Conservation (phyloP, 2,113 vertebrate species). For the Serilophus lunatus region DNA sequence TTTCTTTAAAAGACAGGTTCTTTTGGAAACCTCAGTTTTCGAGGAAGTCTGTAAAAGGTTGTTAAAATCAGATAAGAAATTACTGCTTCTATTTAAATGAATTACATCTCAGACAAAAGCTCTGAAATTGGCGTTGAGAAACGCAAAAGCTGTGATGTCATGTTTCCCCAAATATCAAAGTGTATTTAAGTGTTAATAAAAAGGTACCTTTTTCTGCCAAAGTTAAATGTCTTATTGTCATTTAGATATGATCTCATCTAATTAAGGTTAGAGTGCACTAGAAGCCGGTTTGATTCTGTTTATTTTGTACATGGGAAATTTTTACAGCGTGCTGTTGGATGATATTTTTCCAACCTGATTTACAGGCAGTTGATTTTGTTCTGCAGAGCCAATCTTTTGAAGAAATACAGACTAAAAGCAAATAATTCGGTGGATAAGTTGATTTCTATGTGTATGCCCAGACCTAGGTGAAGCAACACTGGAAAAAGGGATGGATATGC, state of each 20-base stretch:
- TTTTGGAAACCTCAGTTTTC: neutral
- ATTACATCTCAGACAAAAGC: neutral
- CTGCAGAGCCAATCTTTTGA: neutral
- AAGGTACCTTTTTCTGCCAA: neutral
- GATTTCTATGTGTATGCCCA: neutral
- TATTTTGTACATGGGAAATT: neutral
- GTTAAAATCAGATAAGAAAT: neutral
- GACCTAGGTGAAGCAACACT: neutral
- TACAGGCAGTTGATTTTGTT: neutral
- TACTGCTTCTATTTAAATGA: neutral
- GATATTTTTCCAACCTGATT: neutral
- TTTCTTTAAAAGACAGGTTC: neutral
- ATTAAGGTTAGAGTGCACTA: neutral
- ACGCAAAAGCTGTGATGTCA: neutral
- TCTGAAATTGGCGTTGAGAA: neutral
- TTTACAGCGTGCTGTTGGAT: neutral
- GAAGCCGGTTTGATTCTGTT: neutral
- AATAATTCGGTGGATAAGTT: neutral
- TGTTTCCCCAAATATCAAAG: neutral
- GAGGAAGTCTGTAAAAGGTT: neutral
- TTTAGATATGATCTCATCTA: neutral
- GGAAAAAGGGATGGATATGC: neutral
- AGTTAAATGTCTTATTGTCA: neutral
- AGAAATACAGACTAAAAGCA: neutral
- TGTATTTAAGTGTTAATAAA: neutral